Conservation (phyloP, 2,888 invertebrate species). For the Deilephila elpenor region DNA sequence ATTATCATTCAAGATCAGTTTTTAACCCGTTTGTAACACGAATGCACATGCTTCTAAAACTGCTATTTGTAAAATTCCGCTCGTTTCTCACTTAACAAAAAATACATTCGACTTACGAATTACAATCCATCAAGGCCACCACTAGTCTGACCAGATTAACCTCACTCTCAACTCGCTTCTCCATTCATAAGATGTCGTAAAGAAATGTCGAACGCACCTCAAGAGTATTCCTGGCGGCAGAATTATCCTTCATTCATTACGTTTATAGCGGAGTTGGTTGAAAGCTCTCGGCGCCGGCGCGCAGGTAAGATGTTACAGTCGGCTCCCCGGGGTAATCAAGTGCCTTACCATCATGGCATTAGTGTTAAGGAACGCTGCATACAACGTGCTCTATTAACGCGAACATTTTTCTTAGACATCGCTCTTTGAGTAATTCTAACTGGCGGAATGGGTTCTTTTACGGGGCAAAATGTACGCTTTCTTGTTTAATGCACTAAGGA, state of each 20-base stretch:
- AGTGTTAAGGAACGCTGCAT: background rate
- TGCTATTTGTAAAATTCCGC: no score
- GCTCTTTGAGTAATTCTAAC: no score
- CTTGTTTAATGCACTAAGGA: no score
- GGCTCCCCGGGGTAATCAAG: slow-evolving; percentile 8
- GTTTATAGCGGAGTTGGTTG: background rate
- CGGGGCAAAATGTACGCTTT: no score
- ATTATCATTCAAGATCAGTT: no score
- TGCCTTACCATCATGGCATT: background rate
- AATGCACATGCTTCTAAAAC: no score
- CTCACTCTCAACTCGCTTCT: background rate
- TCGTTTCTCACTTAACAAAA: no score
- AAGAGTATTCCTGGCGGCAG: background rate
- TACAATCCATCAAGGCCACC: no score
- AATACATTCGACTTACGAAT: no score
- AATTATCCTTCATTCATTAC: slow-evolving; percentile 1
- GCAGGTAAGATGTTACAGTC: slow-evolving; percentile 9
- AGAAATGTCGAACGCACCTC: background rate
- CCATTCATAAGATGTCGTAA: background rate
- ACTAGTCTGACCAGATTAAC: no score
- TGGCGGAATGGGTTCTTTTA: no score
- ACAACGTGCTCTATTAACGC: background rate
- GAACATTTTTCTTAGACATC: background rate
- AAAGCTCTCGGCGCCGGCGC: background rate
- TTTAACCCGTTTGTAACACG: no score